Conservation (phyloP, 2,888 invertebrate species). For the Drosophila kanekoi region DNA sequence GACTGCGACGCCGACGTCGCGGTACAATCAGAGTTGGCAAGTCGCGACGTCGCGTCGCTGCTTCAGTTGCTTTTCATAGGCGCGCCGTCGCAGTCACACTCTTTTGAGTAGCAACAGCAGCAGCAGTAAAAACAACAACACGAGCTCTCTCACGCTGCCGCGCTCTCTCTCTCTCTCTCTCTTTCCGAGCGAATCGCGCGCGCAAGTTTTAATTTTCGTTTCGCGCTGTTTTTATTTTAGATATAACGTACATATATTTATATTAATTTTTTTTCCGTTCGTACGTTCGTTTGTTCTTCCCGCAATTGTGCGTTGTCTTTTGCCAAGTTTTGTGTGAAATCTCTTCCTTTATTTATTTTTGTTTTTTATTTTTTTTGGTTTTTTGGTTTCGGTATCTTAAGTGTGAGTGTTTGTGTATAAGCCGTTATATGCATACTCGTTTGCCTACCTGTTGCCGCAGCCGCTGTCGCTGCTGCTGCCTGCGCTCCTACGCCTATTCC, state of each 20-base stretch:
- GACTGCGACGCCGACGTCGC: slow-evolving; percentile 11
- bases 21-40: slow-evolving; percentile 40
- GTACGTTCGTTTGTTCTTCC: slow-evolving; percentile 13
- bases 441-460: slow-evolving; percentile 13
- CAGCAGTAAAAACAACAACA: slow-evolving; percentile 14
- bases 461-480: slow-evolving; percentile 15
- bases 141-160: slow-evolving; percentile 3
- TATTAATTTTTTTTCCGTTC: slow-evolving; percentile 8
- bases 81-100: slow-evolving; percentile 49
- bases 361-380: not conserved
- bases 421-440: not conserved
- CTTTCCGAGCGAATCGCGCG: slow-evolving; percentile 26
- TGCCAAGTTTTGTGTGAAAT: slow-evolving; percentile 14
- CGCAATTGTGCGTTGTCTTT: slow-evolving; percentile 27
- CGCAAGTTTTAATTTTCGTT: slow-evolving; percentile 26
- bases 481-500: slow-evolving; percentile 13
- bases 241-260: not conserved
- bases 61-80: slow-evolving; percentile 41
- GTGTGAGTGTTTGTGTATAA: not conserved
- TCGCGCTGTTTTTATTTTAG: slow-evolving; percentile 23
- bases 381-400: slow-evolving; percentile 26
- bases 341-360: slow-evolving; percentile 2
- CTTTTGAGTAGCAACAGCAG: slow-evolving; percentile 9
- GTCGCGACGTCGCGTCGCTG: slow-evolving; percentile 33
- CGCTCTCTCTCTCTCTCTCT: slow-evolving; percentile 4